These are phyloP conservation scores for Xanthia togata DNA, from an alignment of 2,888 invertebrate genomes.

Conservation along the genomic window DNA sequence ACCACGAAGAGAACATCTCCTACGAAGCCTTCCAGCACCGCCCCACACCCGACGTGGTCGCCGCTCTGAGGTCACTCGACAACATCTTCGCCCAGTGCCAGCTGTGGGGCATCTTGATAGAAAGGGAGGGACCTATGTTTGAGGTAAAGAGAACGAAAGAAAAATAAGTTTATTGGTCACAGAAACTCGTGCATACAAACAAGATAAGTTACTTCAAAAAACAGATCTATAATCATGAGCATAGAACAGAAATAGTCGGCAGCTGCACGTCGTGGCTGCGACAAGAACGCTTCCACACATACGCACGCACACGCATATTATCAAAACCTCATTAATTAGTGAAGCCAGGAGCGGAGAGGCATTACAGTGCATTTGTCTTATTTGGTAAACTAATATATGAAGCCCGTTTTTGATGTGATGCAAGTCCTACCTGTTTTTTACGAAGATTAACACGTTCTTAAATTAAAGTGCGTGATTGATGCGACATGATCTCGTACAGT, in stretches of 20 bases:
- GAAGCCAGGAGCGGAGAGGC: not conserved
- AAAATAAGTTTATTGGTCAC: not conserved
- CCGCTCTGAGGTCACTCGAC: conserved; percentile 92
- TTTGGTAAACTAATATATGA: not conserved
- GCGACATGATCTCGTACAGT: not conserved
- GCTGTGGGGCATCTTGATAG: conserved; percentile 95
- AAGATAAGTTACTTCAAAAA: not conserved
- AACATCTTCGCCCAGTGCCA: conserved; percentile 95
- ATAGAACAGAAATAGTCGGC: not conserved
- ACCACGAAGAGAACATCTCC: conserved; percentile 92
- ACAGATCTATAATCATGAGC: not conserved
- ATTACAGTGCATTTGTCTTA: not conserved
- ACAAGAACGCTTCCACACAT: too few relatives aligned
- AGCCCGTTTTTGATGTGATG: too few relatives aligned
- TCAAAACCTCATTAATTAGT: not conserved
- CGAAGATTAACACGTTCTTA: not conserved
- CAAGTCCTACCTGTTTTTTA: not conserved
- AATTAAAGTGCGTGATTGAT: not conserved
- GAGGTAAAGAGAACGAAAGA: conserved; percentile 86
- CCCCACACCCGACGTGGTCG: conserved; percentile 94
- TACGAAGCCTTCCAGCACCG: conserved; percentile 91
- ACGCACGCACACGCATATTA: conserved; percentile 61
- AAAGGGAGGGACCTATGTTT: conserved; percentile 95
- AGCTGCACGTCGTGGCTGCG: too few relatives aligned
- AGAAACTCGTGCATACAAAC: not conserved